Base-by-base conservation (phyloP, 2,888 invertebrate genomes). In the Nebria salina region DNA sequence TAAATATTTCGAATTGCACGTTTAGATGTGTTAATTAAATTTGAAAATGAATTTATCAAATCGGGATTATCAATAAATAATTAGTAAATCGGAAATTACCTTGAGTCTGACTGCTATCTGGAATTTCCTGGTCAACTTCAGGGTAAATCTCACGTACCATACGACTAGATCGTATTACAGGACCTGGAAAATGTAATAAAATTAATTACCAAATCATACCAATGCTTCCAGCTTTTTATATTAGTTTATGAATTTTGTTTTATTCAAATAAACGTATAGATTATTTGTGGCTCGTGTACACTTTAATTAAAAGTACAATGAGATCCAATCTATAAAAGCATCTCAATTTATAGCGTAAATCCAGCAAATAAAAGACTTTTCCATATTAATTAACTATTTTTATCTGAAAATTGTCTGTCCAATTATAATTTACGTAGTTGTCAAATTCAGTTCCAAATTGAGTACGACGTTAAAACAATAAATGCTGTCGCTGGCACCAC, bases 71-170 rank as follows among this genome's bases (percentile, higher is more conserved):
- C 8, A 54, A 7, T 13, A 54, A 13, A 2, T 54, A 54, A 54
- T 54, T 54, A 54, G 8, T 54, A 54, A 54, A 54, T 7, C 54
- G 15, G 26, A 2, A 13, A 80, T 83, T 86, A 87, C 88, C 88
- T 86, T 87, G 87, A 64, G 87, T 85, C 84, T 87, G 87, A 84
- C 85, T 87, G 83, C 86, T 86, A 74, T 87, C 87, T 26, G 84
- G 84, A 83, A 85, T 87, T 85, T 88, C 88, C 77, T 87, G 86
- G 80, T 87, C 87, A 72, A 88, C 86, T 87, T 88, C 88, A 83
- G 89, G 89, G 85, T 89, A 89, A 20, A 89, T 86, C 85, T 89
- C 88, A 82, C 88, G 86, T 75, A 86, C 85, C 84, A 87, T 85
- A 77, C 88, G 86, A 81, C 84, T 85, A 75, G 85, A 85, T 83